These are phyloP conservation scores for Lochmaea crataegi DNA, from an alignment of 2,888 invertebrate species.

Conservation along the genomic window DNA sequence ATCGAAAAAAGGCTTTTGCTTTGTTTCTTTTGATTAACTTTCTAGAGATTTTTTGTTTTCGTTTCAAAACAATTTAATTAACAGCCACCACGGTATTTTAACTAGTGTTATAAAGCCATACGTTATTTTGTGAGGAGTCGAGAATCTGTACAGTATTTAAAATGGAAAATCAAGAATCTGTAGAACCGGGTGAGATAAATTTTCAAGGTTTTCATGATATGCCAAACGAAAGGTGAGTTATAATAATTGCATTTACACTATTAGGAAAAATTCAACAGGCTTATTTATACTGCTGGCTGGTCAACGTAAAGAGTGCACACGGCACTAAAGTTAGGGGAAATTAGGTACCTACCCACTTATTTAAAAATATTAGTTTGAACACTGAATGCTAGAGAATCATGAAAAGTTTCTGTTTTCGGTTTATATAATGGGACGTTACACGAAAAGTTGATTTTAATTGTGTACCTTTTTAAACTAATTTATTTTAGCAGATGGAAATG, in stretches of 20 bases:
- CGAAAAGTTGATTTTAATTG: no score
- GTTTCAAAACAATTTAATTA: slow-evolving; percentile 18
- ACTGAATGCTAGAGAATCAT: no score
- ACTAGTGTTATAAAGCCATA: neutral
- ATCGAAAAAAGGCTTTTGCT: slow-evolving; percentile 30
- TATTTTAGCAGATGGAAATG: no score
- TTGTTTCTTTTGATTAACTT: slow-evolving; percentile 22
- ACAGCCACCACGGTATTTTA: slow-evolving; percentile 10
- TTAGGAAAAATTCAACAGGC: neutral
- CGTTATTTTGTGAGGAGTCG: neutral
- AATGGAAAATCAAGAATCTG: slow-evolving; percentile 40
- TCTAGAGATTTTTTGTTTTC: slow-evolving; percentile 22
- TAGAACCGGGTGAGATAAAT: slow-evolving; percentile 41
- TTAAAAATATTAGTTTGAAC: no score
- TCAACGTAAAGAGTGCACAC: no score
- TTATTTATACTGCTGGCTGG: no score
- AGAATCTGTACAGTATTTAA: neutral
- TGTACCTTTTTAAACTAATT: no score
- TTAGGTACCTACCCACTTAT: no score
- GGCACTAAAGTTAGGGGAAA: no score
- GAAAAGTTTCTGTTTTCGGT: no score
- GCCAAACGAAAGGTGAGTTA: slow-evolving; percentile 38
- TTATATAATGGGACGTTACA: no score
- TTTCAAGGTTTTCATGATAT: slow-evolving; percentile 40
- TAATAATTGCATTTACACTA: neutral